These are phyloP conservation scores for Drosophila punjabiensis DNA, from an alignment of 1,140 invertebrate genomes.

Conservation along the genomic window DNA sequence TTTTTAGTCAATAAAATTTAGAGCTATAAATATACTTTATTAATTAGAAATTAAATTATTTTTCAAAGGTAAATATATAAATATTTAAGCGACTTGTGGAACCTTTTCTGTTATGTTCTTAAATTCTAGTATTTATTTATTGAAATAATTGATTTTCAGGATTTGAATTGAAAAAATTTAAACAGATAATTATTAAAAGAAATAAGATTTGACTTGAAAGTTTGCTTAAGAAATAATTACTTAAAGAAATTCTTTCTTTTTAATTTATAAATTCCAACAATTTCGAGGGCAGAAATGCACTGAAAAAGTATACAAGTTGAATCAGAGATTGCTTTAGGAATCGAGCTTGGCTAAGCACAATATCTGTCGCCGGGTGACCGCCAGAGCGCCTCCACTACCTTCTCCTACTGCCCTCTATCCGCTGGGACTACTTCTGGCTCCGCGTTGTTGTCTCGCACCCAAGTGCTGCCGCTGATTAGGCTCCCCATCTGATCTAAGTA, in stretches of 20 bases:
- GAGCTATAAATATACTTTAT: too few species aligned
- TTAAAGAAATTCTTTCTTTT: not conserved
- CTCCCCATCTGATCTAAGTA: conserved; percentile 37
- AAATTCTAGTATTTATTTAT: not conserved
- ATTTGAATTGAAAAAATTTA: not conserved
- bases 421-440: conserved; percentile 18
- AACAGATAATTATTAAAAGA: not conserved
- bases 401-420: not conserved
- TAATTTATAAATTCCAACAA: not conserved
- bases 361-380: conserved; percentile 20
- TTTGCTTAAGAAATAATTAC: too few species aligned
- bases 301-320: conserved; percentile 1
- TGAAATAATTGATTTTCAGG: not conserved
- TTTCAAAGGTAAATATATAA: not conserved
- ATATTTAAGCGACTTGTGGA: not conserved
- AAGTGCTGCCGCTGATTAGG: conserved; percentile 36
- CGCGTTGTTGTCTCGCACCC: conserved; percentile 17
- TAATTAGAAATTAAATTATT: not conserved
- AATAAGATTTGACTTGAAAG: not conserved
- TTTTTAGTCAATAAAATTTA: not conserved
- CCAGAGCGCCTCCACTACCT: not conserved
- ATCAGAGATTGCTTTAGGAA: conserved; percentile 14
- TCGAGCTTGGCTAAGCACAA: conserved; percentile 31
- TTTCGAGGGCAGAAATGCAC: conserved; percentile 16
- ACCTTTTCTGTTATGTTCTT: not conserved